Percentiles rank a stretch among this genome's conserved stretches.
Conservation (phyloP, 1,140 invertebrate genomes). For the Wiebesia pumilae region DNA sequence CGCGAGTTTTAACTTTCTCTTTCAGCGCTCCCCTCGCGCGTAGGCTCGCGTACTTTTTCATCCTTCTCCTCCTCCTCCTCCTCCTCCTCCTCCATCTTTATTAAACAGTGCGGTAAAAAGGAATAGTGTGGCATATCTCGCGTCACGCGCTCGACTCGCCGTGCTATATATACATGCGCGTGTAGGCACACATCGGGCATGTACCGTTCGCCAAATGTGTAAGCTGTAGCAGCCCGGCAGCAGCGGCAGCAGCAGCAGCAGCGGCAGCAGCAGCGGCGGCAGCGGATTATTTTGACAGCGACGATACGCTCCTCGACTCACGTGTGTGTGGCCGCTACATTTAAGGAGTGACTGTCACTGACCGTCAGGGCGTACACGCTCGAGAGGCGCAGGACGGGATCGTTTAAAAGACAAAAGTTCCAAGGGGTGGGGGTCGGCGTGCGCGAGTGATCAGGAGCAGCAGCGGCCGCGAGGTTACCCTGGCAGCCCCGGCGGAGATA, state of each 20-base stretch:
- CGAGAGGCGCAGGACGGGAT: neutral
- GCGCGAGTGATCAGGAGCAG: neutral
- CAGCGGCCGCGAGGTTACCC: neutral
- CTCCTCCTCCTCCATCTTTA: neutral
- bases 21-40: neutral
- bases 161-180: neutral
- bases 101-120: neutral
- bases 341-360: neutral
- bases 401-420: neutral
- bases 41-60: neutral
- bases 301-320: neutral
- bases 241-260: neutral
- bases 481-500: neutral
- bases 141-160: neutral
- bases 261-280: neutral
- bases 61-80: neutral
- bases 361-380: neutral
- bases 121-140: neutral
- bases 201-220: neutral
- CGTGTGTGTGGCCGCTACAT: constrained; percentile 1
- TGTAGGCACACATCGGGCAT: neutral
- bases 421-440: neutral
- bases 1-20: neutral
- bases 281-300: constrained; percentile 23
- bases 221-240: neutral